phyloP scores from a whole-genome alignment of 2,113 vertebrate species.

The Lota lota region DNA sequence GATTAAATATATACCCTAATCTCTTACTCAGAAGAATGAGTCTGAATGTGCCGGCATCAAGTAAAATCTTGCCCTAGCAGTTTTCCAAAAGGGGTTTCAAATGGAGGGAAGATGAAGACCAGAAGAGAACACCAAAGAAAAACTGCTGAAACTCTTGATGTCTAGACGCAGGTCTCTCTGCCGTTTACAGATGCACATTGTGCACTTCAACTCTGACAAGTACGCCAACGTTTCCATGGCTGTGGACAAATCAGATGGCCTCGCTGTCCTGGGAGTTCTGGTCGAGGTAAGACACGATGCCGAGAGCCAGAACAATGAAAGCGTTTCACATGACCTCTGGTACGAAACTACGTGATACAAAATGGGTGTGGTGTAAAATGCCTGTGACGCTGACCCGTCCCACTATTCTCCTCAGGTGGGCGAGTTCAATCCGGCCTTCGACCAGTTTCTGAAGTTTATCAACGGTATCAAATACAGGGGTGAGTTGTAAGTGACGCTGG shows the following conservation, averaged over 20 bases:
- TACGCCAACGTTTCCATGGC: constrained; percentile 80
- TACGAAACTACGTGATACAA: not conserved
- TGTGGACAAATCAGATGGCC: constrained; percentile 82
- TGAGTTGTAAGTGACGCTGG: constrained; percentile 50
- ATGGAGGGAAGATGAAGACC: not conserved
- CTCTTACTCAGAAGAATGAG: too few species aligned
- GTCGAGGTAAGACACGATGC: constrained; percentile 80
- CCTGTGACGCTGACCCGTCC: not conserved
- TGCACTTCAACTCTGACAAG: constrained; percentile 91
- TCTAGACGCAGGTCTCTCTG: not conserved
- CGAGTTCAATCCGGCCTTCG: constrained; percentile 82
- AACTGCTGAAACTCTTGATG: not conserved
- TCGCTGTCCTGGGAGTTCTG: constrained; percentile 88
- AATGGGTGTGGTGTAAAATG: not conserved
- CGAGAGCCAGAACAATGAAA: too few species aligned
- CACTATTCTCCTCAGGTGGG: constrained; percentile 74
- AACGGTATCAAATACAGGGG: constrained; percentile 83
- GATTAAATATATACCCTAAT: too few species aligned
- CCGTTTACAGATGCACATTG: constrained; percentile 83
- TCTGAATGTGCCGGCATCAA: too few species aligned
- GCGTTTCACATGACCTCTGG: not conserved
- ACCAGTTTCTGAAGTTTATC: constrained; percentile 84
- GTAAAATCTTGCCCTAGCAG: not conserved
- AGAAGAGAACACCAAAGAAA: not conserved
- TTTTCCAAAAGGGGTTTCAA: not conserved